Conservation (phyloP, 2,113 vertebrate species). For the Neolamprologus longior region DNA sequence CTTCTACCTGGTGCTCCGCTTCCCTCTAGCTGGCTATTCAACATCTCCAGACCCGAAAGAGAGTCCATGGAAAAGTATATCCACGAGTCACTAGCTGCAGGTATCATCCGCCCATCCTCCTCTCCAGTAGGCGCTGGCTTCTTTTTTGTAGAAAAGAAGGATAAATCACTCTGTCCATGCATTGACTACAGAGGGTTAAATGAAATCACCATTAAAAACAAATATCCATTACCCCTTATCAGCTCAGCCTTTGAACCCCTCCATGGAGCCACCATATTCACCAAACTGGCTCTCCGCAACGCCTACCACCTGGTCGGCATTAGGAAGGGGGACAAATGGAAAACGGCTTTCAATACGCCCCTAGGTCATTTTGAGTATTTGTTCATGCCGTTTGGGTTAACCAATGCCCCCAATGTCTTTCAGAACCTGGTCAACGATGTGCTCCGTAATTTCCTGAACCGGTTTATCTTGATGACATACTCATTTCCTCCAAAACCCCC, state of each 20-base stretch:
- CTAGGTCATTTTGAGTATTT: not conserved
- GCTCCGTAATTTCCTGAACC: accelerated
- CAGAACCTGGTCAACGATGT: not conserved
- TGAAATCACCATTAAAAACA: too few species aligned
- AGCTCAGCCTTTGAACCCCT: not conserved
- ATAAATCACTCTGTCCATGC: accelerated
- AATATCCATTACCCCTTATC: not conserved
- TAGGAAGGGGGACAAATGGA: accelerated
- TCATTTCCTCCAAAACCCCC: not conserved
- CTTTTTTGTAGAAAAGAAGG: too few species aligned
- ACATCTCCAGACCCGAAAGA: not conserved
- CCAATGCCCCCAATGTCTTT: not conserved
- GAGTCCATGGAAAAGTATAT: too few species aligned
- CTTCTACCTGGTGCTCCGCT: not conserved
- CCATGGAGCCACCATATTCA: not conserved
- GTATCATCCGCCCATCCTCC: accelerated
- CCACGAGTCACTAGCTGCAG: too few species aligned
- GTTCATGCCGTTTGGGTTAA: accelerated
- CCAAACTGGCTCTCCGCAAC: not conserved
- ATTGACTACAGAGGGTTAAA: not conserved
- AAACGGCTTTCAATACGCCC: accelerated
- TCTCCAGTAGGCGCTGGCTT: accelerated
- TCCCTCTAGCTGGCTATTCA: accelerated
- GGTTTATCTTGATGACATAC: not conserved
- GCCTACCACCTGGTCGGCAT: accelerated